A percentile compares a stretch with the other conserved stretches of the same genome.
phyloP scores from a whole-genome alignment of 2,113 vertebrate species.

The western clawed frog (Xenopus tropicalis) region DNA sequence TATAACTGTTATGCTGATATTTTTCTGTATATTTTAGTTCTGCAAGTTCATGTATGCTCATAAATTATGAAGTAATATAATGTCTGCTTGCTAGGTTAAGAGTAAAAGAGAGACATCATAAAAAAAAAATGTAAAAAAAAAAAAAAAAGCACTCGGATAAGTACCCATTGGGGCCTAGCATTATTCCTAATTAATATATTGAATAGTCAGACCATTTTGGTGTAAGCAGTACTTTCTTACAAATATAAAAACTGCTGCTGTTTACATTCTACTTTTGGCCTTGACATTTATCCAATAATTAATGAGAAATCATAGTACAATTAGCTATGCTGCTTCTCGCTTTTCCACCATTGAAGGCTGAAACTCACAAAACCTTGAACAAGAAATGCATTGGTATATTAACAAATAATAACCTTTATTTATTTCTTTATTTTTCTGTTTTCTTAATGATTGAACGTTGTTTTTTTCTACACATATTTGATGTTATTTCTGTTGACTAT shows the following conservation, averaged over 20 bases:
- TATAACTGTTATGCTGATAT: too few species aligned
- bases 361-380: conserved; percentile 51
- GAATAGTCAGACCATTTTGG: conserved; percentile 6
- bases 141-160: not conserved
- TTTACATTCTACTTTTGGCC: conserved; percentile 30
- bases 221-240: not conserved
- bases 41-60: too few species aligned
- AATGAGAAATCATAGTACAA: conserved; percentile 49
- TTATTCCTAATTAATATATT: conserved; percentile 10
- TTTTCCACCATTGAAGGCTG: conserved; percentile 49
- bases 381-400: conserved; percentile 52
- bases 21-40: too few species aligned
- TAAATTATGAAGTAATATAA: too few species aligned
- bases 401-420: conserved; percentile 51
- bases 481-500: too few species aligned
- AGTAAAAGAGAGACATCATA: too few species aligned
- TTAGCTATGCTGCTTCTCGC: conserved; percentile 43
- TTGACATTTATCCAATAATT: conserved; percentile 49
- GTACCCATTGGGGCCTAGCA: conserved; percentile 2
- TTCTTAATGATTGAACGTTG: not conserved
- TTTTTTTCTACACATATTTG: too few species aligned
- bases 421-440: not conserved
- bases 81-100: too few species aligned
- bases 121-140: too few species aligned
- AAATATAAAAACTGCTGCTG: conserved; percentile 17